Evolutionary conservation across 2,113 vertebrate species (phyloP).

Genomic region (Gadus macrocephalus): DNA sequence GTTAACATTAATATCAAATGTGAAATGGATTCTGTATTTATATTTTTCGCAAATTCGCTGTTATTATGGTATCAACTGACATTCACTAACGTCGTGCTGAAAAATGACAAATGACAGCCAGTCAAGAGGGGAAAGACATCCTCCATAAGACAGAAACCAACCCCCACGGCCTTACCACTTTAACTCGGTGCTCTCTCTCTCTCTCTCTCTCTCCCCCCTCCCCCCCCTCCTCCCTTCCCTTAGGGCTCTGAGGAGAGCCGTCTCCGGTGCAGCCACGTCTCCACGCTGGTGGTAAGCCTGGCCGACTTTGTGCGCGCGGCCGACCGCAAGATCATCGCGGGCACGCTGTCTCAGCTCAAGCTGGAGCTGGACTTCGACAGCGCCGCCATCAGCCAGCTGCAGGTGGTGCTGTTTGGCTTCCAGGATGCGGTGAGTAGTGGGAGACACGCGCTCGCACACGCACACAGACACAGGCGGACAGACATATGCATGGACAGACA

Average conservation of each 20-base stretch:
- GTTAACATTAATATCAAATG: no score
- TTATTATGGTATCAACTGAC: no score
- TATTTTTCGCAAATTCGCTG: no score
- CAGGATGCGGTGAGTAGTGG: conserved; percentile 89
- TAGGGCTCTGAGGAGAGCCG: conserved; percentile 87
- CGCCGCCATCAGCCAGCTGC: conserved; percentile 92
- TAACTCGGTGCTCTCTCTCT: neutral
- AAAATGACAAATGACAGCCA: no score
- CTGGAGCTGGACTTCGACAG: conserved; percentile 97
- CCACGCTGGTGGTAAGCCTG: conserved; percentile 85
- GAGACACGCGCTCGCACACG: no score
- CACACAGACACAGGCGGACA: no score
- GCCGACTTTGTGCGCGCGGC: conserved; percentile 91
- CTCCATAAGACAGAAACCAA: no score
- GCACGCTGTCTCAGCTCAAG: conserved; percentile 89
- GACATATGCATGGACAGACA: no score
- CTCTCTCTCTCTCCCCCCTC: neutral
- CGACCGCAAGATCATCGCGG: conserved; percentile 92
- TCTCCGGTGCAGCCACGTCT: conserved; percentile 87
- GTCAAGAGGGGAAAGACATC: no score
- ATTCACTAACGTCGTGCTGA: no score
- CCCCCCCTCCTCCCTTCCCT: neutral
- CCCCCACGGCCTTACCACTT: no score
- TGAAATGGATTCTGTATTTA: no score
- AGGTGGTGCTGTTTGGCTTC: conserved; percentile 92